Evolutionary conservation across 2,797 vertebrate species (phyloP).

Genomic region (Anabas testudineus): DNA sequence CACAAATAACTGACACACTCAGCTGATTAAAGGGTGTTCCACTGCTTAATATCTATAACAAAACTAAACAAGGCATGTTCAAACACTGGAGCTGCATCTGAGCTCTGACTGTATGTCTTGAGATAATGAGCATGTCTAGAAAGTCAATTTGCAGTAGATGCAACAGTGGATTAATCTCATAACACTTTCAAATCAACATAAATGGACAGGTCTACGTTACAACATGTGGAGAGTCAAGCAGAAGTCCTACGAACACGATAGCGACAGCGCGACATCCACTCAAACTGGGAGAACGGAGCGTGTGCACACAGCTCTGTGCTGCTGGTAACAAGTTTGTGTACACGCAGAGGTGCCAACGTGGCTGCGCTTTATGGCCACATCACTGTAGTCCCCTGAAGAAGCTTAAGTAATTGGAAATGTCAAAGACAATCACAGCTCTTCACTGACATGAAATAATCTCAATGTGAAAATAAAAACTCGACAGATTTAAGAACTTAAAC

Average conservation of each 20-base stretch:
- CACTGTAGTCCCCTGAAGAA: slow-evolving; percentile 65
- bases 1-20: not conserved
- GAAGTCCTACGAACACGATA: slow-evolving; percentile 2
- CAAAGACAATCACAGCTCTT: slow-evolving; percentile 34
- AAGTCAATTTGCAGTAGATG: slow-evolving; percentile 58
- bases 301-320: slow-evolving; percentile 17
- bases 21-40: not conserved
- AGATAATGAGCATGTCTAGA: slow-evolving; percentile 4
- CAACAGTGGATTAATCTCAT: slow-evolving; percentile 26
- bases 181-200: slow-evolving; percentile 19
- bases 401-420: slow-evolving; percentile 55
- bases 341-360: slow-evolving; percentile 17
- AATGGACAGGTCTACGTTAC: not conserved
- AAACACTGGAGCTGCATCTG: slow-evolving; percentile 2
- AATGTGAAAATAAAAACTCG: slow-evolving; percentile 1
- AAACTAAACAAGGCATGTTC: not conserved
- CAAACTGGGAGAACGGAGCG: not conserved
- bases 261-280: not conserved
- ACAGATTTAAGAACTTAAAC: slow-evolving; percentile 8
- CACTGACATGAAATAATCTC: slow-evolving; percentile 3
- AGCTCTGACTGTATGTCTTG: not conserved
- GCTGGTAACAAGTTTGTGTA: slow-evolving; percentile 15
- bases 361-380: not conserved
- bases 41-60: not conserved
- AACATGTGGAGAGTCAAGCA: not conserved